Evolutionary conservation across 2,113 vertebrate species (phyloP), one percentile per base, ranked within the genome.

Genomic region (Pristiophorus japonicus): DNA sequence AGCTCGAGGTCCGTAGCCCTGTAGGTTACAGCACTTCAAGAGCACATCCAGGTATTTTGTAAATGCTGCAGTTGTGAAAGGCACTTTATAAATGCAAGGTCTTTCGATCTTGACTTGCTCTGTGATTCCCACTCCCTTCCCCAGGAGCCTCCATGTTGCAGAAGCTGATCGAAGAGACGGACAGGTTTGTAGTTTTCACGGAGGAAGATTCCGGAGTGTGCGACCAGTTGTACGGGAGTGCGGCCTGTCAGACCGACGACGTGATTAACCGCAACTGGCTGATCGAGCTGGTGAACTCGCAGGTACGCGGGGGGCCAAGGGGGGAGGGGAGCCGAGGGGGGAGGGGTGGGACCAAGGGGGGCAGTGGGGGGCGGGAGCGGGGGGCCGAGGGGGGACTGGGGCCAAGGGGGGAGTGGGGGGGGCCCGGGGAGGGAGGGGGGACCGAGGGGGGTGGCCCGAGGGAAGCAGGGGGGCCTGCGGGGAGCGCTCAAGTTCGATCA

Each of bases 261-360:
- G 98, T 99, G 95, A 99, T 98, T 96, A 99, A 99, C 97, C 98
- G 98, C 96, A 99, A 99, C 98, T 99, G 99, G 98, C 98, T 99
- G 96, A 99, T 99, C 0, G 99, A 99, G 96, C 97, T 99, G 94
- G 98, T 99, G 96, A 99, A 99, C 97, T 99, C 99, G 97, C 99
- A 99, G 99, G 99, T 99, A 97, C n/a, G n/a, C n/a, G n/a, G n/a
- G n/a, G 20, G 4, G 34, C n/a, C 4, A n/a, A 4, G 16, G 59
- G 3, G n/a, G 20, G 42, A 34, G 16, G 34, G 34, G 2, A 1
- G 8, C 14, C 16, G 6, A n/a, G n/a, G 45, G 38, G 10, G 12
- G 12, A 59, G 34, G 24, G 4, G 4, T 95, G 24, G 20, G n/a
- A n/a, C n/a, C n/a, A n/a, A 6, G 75, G 51, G 51, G 95, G 27